Conservation (phyloP, 2,888 invertebrate genomes). For the Chloromyia formosa region DNA sequence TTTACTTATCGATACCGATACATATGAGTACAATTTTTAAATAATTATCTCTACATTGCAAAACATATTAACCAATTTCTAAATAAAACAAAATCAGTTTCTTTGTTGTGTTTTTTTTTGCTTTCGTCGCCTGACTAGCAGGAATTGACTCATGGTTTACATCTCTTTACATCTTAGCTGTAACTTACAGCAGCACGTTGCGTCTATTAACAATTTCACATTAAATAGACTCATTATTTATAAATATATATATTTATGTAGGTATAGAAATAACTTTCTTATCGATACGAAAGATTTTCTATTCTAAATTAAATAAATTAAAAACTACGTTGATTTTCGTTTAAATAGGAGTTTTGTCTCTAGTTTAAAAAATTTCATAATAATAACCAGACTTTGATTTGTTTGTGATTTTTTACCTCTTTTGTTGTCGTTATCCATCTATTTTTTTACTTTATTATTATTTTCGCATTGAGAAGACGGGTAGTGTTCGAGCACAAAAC, state of each 20-base stretch:
- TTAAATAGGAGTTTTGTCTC: conserved; percentile 29
- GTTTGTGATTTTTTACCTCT: too few species aligned
- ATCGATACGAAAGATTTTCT: not conserved
- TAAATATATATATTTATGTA: not conserved
- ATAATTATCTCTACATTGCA: not conserved
- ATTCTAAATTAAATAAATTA: conserved; percentile 27
- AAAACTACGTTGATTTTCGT: not conserved
- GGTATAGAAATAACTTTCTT: not conserved
- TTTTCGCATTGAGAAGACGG: conserved; percentile 54
- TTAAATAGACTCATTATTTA: conserved; percentile 27
- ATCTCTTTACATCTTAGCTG: conserved; percentile 2
- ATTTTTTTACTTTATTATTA: conserved; percentile 3
- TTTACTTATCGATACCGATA: too few species aligned
- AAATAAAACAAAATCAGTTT: not conserved
- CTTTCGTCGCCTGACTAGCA: conserved; percentile 28
- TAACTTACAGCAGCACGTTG: conserved; percentile 30
- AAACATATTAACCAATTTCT: conserved; percentile 9
- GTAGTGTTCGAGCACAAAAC: conserved; percentile 73
- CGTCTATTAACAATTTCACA: not conserved
- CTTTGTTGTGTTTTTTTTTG: not conserved
- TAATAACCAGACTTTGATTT: conserved; percentile 9
- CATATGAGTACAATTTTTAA: conserved; percentile 7
- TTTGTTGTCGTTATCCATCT: too few species aligned
- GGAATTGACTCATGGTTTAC: not conserved
- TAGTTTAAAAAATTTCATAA: conserved; percentile 17